phyloP scores from a whole-genome alignment of 2,113 vertebrate species.

The Daboia siamensis region DNA sequence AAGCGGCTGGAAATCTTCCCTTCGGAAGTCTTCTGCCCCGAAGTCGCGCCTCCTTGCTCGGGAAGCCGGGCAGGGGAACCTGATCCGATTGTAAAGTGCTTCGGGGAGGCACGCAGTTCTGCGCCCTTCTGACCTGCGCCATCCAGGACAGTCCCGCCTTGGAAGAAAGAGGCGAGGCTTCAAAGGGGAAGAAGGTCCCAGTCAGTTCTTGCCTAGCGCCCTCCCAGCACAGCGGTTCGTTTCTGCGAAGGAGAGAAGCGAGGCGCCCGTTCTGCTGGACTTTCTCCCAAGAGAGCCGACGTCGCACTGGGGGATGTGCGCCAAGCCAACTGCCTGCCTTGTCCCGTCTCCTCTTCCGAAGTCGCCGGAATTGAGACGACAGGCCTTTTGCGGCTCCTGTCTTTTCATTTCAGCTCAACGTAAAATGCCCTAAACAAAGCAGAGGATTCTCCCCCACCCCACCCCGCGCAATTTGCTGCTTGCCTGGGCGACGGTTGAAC shows the following conservation, averaged over 20 bases:
- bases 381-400: background rate
- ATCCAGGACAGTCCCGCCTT: background rate
- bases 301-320: background rate
- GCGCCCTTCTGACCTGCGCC: background rate
- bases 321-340: too few relatives aligned
- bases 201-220: too few relatives aligned
- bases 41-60: background rate
- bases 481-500: background rate
- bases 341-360: background rate
- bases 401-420: background rate
- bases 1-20: background rate
- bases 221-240: background rate
- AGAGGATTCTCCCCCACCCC: background rate
- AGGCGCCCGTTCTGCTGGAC: background rate
- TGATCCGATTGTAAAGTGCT: background rate
- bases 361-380: background rate
- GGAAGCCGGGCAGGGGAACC: background rate
- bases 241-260: background rate
- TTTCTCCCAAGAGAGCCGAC: background rate
- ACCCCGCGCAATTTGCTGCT: background rate
- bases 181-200: background rate
- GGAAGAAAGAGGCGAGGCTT: background rate
- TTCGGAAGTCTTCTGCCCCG: background rate
- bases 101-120: background rate
- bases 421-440: background rate